Evolutionary conservation across 2,113 vertebrate species (phyloP).

Genomic region (Melanostigma gelatinosum): DNA sequence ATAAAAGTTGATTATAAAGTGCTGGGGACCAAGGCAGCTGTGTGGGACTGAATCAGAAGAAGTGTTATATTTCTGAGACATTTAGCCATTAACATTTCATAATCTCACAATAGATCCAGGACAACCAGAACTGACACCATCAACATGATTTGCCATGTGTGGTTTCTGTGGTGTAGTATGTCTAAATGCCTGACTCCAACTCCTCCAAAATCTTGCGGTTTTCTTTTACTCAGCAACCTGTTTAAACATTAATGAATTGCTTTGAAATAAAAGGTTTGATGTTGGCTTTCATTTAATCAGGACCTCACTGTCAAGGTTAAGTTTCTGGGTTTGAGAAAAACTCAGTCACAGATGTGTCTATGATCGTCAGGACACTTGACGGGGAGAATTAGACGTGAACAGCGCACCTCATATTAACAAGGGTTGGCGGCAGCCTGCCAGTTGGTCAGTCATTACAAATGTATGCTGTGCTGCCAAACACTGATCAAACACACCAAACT

Average conservation of each 20-base stretch:
- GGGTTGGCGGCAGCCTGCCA: neutral
- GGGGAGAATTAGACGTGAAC: neutral
- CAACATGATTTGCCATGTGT: neutral
- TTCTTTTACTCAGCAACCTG: neutral
- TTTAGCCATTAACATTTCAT: neutral
- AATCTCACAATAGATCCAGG: neutral
- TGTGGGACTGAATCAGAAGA: neutral
- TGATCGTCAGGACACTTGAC: neutral
- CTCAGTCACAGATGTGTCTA: neutral
- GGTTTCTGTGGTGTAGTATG: neutral
- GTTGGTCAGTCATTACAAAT: conserved; percentile 11
- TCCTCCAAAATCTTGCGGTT: neutral
- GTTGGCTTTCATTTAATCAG: neutral
- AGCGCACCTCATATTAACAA: conserved; percentile 9
- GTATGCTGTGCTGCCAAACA: conserved; percentile 6
- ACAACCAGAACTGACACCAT: neutral
- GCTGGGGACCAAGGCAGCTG: neutral
- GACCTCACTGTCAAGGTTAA: neutral
- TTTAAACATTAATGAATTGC: conserved; percentile 5
- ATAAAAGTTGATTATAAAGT: too few species aligned
- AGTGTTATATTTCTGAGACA: neutral
- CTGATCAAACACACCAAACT: conserved; percentile 8
- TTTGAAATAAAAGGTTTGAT: conserved; percentile 4
- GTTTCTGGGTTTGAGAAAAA: neutral
- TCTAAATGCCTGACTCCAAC: neutral